Percentiles rank a stretch among this genome's conserved stretches.
phyloP scores from a whole-genome alignment of 2,113 vertebrate genomes.

The Nothocercus julius region DNA sequence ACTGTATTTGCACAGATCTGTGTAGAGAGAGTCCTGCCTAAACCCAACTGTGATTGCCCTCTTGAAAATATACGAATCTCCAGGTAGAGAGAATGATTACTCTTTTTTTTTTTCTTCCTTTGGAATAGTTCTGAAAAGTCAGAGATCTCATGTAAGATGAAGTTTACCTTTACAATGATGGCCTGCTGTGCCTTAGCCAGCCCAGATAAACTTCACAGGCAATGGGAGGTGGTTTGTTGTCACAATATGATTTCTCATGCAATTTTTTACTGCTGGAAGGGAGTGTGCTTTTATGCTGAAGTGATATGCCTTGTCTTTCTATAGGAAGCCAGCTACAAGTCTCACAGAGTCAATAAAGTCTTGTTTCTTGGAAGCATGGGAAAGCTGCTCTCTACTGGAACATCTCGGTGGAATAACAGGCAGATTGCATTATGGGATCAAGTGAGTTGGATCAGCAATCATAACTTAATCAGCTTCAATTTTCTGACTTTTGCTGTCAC shows the following conservation, averaged over 20 bases:
- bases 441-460: slow-evolving; percentile 70
- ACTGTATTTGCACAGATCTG: neutral
- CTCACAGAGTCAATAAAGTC: slow-evolving; percentile 87
- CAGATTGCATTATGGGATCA: slow-evolving; percentile 92
- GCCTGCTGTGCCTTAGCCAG: neutral
- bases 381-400: slow-evolving; percentile 88
- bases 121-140: neutral
- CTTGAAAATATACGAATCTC: neutral
- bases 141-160: neutral
- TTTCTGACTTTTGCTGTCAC: neutral
- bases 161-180: neutral
- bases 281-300: neutral
- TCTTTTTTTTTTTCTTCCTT: neutral
- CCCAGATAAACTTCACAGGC: neutral
- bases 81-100: neutral
- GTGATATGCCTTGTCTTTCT: neutral
- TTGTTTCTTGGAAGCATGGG: slow-evolving; percentile 88
- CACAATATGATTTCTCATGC: no score
- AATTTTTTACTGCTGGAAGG: neutral
- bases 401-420: slow-evolving; percentile 88
- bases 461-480: neutral
- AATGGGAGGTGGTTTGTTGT: neutral
- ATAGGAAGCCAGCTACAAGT: slow-evolving; percentile 86
- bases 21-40: neutral
- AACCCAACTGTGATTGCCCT: neutral